A percentile compares a stretch with the other conserved stretches of the same genome.
These are phyloP conservation scores for Drosophila chauvacae DNA, from an alignment of 1,140 invertebrate species.

Conservation along the genomic window DNA sequence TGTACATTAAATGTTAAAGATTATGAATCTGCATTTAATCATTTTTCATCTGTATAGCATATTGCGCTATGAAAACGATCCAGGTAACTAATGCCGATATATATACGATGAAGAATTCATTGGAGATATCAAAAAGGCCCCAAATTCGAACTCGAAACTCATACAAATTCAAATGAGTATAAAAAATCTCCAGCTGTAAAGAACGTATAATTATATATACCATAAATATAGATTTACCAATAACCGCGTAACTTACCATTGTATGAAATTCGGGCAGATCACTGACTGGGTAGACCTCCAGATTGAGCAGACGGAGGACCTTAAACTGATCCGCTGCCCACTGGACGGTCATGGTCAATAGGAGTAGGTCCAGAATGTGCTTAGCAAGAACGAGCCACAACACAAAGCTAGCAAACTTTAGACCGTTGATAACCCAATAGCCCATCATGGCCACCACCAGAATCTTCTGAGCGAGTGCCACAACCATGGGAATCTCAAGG, in stretches of 20 bases:
- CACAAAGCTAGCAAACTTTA: accelerated
- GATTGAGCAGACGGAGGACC: conserved; percentile 30
- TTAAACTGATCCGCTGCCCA: conserved; percentile 24
- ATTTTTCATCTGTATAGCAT: conserved; percentile 16
- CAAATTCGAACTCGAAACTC: conserved; percentile 49
- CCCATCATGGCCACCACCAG: conserved; percentile 5
- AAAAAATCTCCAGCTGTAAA: conserved; percentile 53
- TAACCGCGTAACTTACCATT: conserved; percentile 13
- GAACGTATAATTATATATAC: neutral
- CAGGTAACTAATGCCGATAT: conserved; percentile 54
- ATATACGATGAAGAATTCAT: conserved; percentile 52
- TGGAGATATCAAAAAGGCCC: conserved; percentile 59
- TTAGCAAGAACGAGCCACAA: conserved; percentile 3
- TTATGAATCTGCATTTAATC: neutral
- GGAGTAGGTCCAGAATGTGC: conserved; percentile 41
- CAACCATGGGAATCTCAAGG: conserved; percentile 29
- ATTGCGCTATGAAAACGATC: conserved; percentile 54
- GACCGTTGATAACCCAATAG: neutral
- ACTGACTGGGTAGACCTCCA: conserved; percentile 42
- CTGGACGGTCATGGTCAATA: conserved; percentile 45
- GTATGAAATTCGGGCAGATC: conserved; percentile 40
- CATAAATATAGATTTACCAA: neutral
- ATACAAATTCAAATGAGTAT: conserved; percentile 37
- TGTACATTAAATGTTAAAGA: too few species aligned
- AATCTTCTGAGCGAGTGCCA: conserved; percentile 22